phyloP scores from a whole-genome alignment of 1,140 invertebrate genomes.

The Sminthurinus signatus region DNA sequence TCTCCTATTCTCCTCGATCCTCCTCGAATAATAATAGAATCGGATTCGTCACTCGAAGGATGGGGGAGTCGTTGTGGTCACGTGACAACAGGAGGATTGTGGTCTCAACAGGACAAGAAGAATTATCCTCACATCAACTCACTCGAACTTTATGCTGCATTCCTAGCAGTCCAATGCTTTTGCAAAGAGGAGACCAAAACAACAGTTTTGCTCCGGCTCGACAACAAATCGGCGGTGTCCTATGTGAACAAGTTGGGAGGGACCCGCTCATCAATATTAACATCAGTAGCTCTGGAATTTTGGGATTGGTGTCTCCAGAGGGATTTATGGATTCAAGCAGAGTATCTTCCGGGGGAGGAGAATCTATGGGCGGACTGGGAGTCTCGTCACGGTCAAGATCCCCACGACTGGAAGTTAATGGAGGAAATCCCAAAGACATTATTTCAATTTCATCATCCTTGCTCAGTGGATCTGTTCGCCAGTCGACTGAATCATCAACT shows the following conservation, averaged over 20 bases:
- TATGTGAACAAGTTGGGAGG: slow-evolving; percentile 22
- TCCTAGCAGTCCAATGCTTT: background rate
- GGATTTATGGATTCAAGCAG: slow-evolving; percentile 6
- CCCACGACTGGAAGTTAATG: slow-evolving; percentile 3
- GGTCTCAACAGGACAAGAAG: background rate
- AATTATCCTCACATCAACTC: slow-evolving; percentile 12
- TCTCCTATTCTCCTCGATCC: background rate
- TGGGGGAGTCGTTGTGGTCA: background rate
- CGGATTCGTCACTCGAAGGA: slow-evolving; percentile 7
- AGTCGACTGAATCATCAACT: background rate
- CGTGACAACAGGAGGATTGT: background rate
- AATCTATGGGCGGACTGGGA: slow-evolving; percentile 8
- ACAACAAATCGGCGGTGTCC: slow-evolving; percentile 16
- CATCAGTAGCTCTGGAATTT: slow-evolving; percentile 5
- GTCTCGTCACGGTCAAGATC: slow-evolving; percentile 1
- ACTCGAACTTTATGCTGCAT: slow-evolving; percentile 20
- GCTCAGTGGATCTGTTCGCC: slow-evolving; percentile 16
- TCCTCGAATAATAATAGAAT: background rate
- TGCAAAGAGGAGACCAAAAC: background rate
- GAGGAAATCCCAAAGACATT: background rate
- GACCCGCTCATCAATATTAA: background rate
- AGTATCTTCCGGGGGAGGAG: slow-evolving; percentile 3
- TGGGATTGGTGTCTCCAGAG: slow-evolving; percentile 10
- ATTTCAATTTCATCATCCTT: too few relatives aligned
- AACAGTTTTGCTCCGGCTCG: background rate